Conservation (phyloP, 2,888 invertebrate species). For the Lycaena phlaeas region DNA sequence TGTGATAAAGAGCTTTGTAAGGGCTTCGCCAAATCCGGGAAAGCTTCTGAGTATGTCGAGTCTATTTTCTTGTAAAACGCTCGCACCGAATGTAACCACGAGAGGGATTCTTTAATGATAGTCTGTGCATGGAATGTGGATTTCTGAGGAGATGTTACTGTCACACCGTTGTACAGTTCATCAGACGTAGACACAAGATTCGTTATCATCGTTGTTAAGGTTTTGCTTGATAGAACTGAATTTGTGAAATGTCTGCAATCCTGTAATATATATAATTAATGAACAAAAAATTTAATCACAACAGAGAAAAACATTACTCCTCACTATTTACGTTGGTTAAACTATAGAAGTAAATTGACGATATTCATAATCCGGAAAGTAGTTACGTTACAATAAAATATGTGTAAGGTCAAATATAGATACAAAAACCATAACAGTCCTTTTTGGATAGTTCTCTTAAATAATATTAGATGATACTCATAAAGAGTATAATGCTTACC, state of each 20-base stretch:
- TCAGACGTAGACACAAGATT: constrained; percentile 33
- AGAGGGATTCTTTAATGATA: constrained; percentile 50
- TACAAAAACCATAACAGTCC: too few relatives aligned
- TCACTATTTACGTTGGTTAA: too few relatives aligned
- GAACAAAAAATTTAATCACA: too few relatives aligned
- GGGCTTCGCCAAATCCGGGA: constrained; percentile 85
- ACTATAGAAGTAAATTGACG: too few relatives aligned
- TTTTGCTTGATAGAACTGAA: constrained; percentile 47
- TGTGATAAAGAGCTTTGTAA: constrained; percentile 79
- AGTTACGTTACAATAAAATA: too few relatives aligned
- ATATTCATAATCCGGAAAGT: too few relatives aligned
- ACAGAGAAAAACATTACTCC: too few relatives aligned
- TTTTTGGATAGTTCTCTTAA: too few relatives aligned
- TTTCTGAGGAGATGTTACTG: constrained; percentile 25
- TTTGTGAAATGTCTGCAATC: constrained; percentile 63
- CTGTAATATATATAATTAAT: constrained; percentile 35
- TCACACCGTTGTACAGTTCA: constrained; percentile 27
- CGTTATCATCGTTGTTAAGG: constrained; percentile 31
- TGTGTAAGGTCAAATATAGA: too few relatives aligned
- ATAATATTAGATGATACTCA: too few relatives aligned
- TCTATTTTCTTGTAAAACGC: constrained; percentile 72
- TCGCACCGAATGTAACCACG: constrained; percentile 69
- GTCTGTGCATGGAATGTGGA: constrained; percentile 32
- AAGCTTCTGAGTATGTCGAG: constrained; percentile 73
- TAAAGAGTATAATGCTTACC: too few relatives aligned